phyloP scores from a whole-genome alignment of 2,888 invertebrate genomes.

The Oligia fasciuncula region DNA sequence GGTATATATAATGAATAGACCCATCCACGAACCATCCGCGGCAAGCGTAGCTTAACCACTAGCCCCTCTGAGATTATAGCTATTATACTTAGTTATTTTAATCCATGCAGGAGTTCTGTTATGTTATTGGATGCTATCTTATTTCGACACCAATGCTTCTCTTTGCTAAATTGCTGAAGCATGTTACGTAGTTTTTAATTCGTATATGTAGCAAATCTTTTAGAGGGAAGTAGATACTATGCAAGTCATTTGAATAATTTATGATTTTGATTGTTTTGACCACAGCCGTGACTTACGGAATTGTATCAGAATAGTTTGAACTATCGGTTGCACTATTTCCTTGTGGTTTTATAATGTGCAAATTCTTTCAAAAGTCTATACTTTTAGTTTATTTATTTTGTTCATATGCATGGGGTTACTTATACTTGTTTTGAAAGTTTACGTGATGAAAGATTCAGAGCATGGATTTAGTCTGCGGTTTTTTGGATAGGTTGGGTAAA shows the following conservation, averaged over 20 bases:
- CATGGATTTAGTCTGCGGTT: conserved; percentile 2
- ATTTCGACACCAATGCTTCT: conserved; percentile 41
- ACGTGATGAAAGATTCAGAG: conserved; percentile 8
- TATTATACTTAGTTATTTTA: conserved; percentile 9
- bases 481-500: background rate
- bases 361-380: background rate
- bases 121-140: conserved; percentile 23
- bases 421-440: background rate
- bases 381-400: conserved; percentile 2
- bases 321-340: conserved; percentile 42
- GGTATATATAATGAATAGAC: background rate
- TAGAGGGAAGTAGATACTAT: conserved; percentile 11
- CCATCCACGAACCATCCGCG: background rate
- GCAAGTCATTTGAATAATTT: conserved; percentile 57
- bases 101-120: conserved; percentile 1
- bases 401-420: background rate
- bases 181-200: conserved; percentile 52
- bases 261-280: conserved; percentile 51
- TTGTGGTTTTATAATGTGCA: conserved; percentile 28
- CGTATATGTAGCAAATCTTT: conserved; percentile 26
- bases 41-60: background rate
- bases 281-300: conserved; percentile 51
- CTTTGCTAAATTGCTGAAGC: conserved; percentile 25
- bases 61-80: background rate
- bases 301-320: conserved; percentile 31